Percentiles rank a stretch among this genome's conserved stretches.
Conservation (phyloP, 2,797 vertebrate genomes). For the Paratrypauchen microcephalus region DNA sequence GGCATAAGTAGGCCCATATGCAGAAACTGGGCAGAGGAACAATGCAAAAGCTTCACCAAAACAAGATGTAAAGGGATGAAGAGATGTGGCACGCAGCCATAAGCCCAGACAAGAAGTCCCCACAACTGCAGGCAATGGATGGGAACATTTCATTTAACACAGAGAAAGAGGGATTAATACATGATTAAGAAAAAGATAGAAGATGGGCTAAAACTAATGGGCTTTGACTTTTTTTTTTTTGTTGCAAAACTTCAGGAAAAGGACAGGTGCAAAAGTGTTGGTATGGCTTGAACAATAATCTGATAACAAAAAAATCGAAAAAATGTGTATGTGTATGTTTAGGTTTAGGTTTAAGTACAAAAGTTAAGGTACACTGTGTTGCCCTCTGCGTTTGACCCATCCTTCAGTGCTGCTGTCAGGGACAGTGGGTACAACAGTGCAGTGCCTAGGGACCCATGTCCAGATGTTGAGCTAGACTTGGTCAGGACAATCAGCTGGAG, state of each 20-base stretch:
- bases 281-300: slow-evolving; percentile 23
- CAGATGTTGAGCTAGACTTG: no score
- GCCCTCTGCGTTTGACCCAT: no score
- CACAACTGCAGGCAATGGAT: slow-evolving; percentile 52
- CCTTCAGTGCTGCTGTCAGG: no score
- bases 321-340: no score
- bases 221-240: slow-evolving; percentile 22
- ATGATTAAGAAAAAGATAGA: slow-evolving; percentile 53
- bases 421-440: no score
- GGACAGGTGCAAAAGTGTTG: not conserved
- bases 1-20: slow-evolving; percentile 41
- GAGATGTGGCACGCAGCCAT: slow-evolving; percentile 63
- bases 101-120: slow-evolving; percentile 62
- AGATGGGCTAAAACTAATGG: slow-evolving; percentile 46
- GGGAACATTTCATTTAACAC: slow-evolving; percentile 56
- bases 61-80: slow-evolving; percentile 57
- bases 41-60: slow-evolving; percentile 28
- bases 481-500: no score
- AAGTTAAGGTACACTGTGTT: no score
- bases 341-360: no score
- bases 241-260: not conserved
- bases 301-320: no score
- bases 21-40: slow-evolving; percentile 43
- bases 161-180: slow-evolving; percentile 48
- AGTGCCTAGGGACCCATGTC: no score